Conservation (phyloP, 2,113 vertebrate species). For the Gallinago media region DNA sequence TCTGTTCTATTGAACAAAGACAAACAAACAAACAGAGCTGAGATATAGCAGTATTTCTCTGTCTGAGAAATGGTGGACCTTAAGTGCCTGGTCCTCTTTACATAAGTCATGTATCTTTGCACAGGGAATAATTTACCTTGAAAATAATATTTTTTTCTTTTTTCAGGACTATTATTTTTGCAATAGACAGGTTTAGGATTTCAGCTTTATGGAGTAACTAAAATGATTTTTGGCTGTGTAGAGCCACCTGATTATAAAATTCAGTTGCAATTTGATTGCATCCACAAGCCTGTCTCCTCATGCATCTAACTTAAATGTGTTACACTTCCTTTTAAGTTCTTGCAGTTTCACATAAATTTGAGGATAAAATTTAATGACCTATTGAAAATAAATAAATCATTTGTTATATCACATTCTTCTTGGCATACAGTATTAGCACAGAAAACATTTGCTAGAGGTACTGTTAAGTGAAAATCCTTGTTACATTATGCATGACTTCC, state of each 20-base stretch:
- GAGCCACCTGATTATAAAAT: not conserved
- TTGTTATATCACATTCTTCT: slow-evolving; percentile 8
- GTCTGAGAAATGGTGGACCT: not conserved
- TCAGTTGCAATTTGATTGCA: not conserved
- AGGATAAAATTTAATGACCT: slow-evolving; percentile 8
- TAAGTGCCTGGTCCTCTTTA: not conserved
- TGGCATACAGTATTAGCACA: slow-evolving; percentile 1
- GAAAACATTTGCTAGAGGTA: slow-evolving; percentile 57
- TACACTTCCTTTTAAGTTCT: not conserved
- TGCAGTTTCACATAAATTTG: not conserved
- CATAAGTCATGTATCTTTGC: not conserved
- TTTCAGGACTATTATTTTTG: not conserved
- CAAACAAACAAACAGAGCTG: not conserved
- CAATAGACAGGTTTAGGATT: not conserved
- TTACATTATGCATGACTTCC: slow-evolving; percentile 62
- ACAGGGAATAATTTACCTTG: not conserved
- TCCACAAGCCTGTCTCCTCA: not conserved
- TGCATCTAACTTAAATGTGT: not conserved
- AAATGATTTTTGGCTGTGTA: not conserved
- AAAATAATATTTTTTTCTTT: not conserved
- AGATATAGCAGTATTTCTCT: not conserved
- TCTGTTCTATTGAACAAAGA: not conserved
- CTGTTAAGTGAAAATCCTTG: slow-evolving; percentile 36
- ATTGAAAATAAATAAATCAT: slow-evolving; percentile 45
- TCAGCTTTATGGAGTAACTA: not conserved